phyloP scores from a whole-genome alignment of 2,888 invertebrate species.

The Noctua janthina region DNA sequence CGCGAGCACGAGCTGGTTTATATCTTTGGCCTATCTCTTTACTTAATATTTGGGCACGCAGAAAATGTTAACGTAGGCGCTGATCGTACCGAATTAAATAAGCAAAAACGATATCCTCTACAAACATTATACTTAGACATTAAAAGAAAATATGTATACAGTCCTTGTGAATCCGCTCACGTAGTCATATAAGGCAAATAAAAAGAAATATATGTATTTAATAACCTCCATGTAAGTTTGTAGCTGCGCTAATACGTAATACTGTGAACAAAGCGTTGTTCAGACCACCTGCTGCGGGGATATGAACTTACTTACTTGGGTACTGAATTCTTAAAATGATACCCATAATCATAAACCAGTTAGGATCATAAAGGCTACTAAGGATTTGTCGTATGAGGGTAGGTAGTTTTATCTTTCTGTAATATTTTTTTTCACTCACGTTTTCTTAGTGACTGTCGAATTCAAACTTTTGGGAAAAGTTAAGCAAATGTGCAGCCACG shows the following conservation, averaged over 20 bases:
- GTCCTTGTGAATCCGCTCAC: slow-evolving; percentile 37
- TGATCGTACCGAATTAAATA: slow-evolving; percentile 19
- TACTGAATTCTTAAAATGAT: slow-evolving; percentile 27
- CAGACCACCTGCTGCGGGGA: slow-evolving; percentile 44
- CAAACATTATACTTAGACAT: slow-evolving; percentile 38
- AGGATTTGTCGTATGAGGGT: background rate
- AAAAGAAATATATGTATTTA: slow-evolving; percentile 54
- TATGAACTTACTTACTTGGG: slow-evolving; percentile 9
- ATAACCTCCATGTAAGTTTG: slow-evolving; percentile 41
- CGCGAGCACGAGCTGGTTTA: background rate
- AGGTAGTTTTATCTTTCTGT: background rate
- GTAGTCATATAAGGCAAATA: slow-evolving; percentile 40
- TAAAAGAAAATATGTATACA: slow-evolving; percentile 30
- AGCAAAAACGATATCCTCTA: slow-evolving; percentile 40
- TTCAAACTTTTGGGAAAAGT: background rate
- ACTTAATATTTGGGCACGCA: background rate
- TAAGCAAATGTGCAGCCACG: background rate
- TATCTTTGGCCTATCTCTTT: background rate
- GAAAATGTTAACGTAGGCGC: background rate
- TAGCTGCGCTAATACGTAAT: slow-evolving; percentile 27
- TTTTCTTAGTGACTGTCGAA: background rate
- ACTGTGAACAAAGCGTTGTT: slow-evolving; percentile 32
- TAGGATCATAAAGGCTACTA: background rate
- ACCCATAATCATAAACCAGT: slow-evolving; percentile 8
- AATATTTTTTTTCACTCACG: background rate